Conservation (phyloP, 2,888 invertebrate species). For the Cyclophora punctaria region DNA sequence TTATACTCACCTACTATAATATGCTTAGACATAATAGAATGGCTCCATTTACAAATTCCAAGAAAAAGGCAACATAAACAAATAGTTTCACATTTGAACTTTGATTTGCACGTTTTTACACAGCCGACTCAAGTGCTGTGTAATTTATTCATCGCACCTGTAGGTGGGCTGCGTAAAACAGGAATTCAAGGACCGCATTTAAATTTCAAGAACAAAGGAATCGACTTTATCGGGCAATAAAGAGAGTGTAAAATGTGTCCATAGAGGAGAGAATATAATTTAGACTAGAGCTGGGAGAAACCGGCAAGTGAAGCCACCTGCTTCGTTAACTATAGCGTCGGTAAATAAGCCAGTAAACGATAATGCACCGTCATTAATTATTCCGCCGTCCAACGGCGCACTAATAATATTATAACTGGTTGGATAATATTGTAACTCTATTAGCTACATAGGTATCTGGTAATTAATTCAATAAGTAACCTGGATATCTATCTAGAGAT, state of each 20-base stretch:
- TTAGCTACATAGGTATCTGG: no score
- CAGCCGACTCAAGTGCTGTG: constrained; percentile 18
- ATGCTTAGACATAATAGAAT: no score
- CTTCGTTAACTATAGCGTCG: constrained; percentile 15
- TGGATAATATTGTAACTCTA: no score
- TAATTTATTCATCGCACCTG: constrained; percentile 57
- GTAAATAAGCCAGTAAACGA: constrained; percentile 14
- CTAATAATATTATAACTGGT: no score
- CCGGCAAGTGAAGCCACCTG: constrained; percentile 45
- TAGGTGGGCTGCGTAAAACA: constrained; percentile 32
- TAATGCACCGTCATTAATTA: constrained; percentile 14
- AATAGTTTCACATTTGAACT: constrained; percentile 15
- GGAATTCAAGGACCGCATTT: constrained; percentile 58
- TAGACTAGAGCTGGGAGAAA: constrained; percentile 37
- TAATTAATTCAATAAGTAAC: no score
- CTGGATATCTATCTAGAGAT: no score
- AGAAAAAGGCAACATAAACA: constrained; percentile 4
- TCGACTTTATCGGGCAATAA: constrained; percentile 58
- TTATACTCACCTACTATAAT: no score
- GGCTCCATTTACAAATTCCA: not conserved
- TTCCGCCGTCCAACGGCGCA: not conserved
- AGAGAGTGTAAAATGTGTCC: constrained; percentile 61
- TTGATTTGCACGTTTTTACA: constrained; percentile 15
- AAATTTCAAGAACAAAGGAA: constrained; percentile 65
- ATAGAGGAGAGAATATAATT: constrained; percentile 47